Evolutionary conservation across 2,113 vertebrate genomes (phyloP).

Genomic region (Eublepharis macularius): DNA sequence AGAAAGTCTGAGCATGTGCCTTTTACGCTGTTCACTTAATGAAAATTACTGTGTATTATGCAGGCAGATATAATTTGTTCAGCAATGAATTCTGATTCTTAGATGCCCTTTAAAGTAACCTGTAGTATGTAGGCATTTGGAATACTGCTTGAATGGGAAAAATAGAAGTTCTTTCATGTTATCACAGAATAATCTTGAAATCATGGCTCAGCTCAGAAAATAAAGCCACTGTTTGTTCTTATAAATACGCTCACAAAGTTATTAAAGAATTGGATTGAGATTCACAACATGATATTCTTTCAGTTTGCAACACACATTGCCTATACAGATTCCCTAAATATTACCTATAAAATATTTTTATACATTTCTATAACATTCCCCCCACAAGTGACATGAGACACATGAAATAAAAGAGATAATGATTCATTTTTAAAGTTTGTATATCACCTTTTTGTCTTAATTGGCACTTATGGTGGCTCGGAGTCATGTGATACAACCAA

Average conservation of each 20-base stretch:
- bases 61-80: conserved; percentile 46
- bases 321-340: conserved; percentile 44
- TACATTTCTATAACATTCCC: neutral
- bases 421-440: no score
- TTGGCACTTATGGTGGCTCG: no score
- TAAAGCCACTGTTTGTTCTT: conserved; percentile 43
- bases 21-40: conserved; percentile 55
- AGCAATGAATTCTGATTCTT: conserved; percentile 53
- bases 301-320: conserved; percentile 41
- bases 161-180: conserved; percentile 56
- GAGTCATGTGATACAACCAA: no score
- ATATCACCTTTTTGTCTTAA: no score
- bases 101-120: conserved; percentile 46
- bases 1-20: conserved; percentile 22
- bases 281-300: conserved; percentile 46
- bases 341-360: conserved; percentile 30
- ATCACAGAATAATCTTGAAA: conserved; percentile 52
- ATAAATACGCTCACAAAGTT: conserved; percentile 43
- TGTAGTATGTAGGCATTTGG: conserved; percentile 49
- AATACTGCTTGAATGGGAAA: conserved; percentile 39
- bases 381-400: conserved; percentile 19
- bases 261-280: conserved; percentile 62
- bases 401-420: neutral
- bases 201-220: conserved; percentile 57
- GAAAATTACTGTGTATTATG: conserved; percentile 53